Evolutionary conservation across 1,140 invertebrate genomes (phyloP).

Genomic region (Drosophila tsacasi): DNA sequence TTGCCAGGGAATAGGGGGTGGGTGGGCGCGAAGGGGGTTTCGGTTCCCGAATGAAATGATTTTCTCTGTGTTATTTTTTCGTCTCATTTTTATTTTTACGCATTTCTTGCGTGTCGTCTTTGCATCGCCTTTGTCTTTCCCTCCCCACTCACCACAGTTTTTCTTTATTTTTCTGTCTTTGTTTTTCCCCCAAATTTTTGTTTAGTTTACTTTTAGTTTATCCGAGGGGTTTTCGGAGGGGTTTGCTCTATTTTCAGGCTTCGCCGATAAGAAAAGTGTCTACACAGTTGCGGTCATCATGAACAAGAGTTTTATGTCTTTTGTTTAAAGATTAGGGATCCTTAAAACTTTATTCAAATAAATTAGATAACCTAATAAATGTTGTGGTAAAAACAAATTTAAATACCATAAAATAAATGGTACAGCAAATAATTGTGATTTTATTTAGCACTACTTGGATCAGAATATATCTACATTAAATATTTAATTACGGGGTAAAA

Average conservation of each 20-base stretch:
- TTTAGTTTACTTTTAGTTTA: slow-evolving; percentile 72
- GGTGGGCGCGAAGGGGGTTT: background rate
- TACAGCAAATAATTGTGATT: too few species aligned
- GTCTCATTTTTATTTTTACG: slow-evolving; percentile 81
- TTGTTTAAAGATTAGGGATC: too few species aligned
- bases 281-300: slow-evolving; percentile 3
- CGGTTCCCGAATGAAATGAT: slow-evolving; percentile 44
- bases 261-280: slow-evolving; percentile 53
- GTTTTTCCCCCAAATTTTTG: slow-evolving; percentile 12
- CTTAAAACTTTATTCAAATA: too few species aligned
- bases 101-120: slow-evolving; percentile 78
- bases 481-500: too few species aligned
- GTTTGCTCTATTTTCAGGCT: slow-evolving; percentile 67
- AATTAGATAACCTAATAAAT: background rate
- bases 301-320: background rate
- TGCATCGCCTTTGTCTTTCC: slow-evolving; percentile 39
- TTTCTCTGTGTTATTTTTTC: slow-evolving; percentile 61
- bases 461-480: too few species aligned
- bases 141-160: slow-evolving; percentile 2
- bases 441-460: background rate
- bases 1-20: background rate
- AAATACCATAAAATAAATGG: background rate
- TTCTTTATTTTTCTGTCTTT: slow-evolving; percentile 15
- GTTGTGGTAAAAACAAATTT: background rate
- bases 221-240: slow-evolving; percentile 26